phyloP scores from a whole-genome alignment of 2,888 invertebrate species.

The Leptopterna dolabrata region DNA sequence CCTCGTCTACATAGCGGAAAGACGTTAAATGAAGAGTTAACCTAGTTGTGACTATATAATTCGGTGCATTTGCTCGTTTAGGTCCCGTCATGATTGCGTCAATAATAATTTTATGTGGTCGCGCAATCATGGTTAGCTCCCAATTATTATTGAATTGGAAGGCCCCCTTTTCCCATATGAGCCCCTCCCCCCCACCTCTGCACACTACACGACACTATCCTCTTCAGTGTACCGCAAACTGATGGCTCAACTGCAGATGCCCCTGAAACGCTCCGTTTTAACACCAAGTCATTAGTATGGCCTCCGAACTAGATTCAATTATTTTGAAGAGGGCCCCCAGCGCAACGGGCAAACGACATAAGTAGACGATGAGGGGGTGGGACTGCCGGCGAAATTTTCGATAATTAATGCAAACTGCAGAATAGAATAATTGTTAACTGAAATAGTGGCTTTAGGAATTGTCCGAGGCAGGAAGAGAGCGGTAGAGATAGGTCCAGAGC shows the following conservation, averaged over 20 bases:
- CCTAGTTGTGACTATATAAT: background rate
- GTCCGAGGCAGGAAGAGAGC: background rate
- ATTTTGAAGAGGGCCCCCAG: constrained; percentile 15
- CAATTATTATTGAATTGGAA: background rate
- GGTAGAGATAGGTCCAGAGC: background rate
- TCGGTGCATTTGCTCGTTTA: background rate
- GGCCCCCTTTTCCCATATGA: background rate
- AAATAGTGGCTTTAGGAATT: constrained; percentile 15
- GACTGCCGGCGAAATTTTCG: background rate
- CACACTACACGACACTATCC: background rate
- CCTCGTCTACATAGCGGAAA: too few species aligned
- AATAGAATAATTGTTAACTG: constrained; percentile 27
- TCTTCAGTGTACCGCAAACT: background rate
- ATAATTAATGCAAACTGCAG: constrained; percentile 27
- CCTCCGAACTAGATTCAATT: constrained; percentile 20
- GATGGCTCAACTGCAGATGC: background rate
- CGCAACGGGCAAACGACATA: background rate
- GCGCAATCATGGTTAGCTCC: background rate
- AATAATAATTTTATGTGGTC: background rate
- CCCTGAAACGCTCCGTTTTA: background rate
- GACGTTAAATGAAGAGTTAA: too few species aligned
- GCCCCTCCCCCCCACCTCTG: background rate
- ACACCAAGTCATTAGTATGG: constrained; percentile 16
- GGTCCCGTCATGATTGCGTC: background rate
- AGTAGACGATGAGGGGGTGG: background rate